phyloP scores from a whole-genome alignment of 2,113 vertebrate genomes.

The Theristicus caerulescens region DNA sequence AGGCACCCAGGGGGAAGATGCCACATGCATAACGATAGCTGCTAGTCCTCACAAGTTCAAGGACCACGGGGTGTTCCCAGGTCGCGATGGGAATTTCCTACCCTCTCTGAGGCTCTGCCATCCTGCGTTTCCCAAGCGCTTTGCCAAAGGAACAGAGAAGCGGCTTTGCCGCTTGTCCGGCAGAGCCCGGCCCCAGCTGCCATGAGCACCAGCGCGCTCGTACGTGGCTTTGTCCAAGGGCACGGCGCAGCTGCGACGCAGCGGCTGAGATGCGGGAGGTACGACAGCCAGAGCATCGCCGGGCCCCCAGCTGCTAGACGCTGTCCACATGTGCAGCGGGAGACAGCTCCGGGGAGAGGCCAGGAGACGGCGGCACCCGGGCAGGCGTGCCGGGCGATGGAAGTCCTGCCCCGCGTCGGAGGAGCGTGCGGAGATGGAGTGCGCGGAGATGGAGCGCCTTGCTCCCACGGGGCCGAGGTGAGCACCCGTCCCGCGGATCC shows the following conservation, averaged over 20 bases:
- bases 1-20: not conserved
- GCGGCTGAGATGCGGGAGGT: not conserved
- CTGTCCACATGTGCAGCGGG: rapidly evolving
- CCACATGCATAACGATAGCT: not conserved
- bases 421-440: not conserved
- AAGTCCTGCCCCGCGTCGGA: not conserved
- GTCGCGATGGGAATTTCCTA: not conserved
- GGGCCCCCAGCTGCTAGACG: not conserved
- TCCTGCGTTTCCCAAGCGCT: not conserved
- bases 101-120: not conserved
- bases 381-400: not conserved
- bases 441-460: not conserved
- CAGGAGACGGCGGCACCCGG: not conserved
- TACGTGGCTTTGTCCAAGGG: not conserved
- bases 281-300: rapidly evolving
- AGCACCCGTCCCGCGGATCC: not conserved
- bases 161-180: not conserved
- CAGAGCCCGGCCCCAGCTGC: not conserved
- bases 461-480: not conserved
- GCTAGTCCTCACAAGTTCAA: constrained; percentile 3
- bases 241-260: rapidly evolving
- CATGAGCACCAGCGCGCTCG: rapidly evolving
- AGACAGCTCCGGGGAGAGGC: not conserved
- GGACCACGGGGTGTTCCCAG: not conserved
- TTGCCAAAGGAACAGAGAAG: not conserved